A percentile compares a stretch with the other conserved stretches of the same genome.
These are phyloP conservation scores for Limnodromus scolopaceus DNA, from an alignment of 2,797 vertebrate species.

Conservation along the genomic window DNA sequence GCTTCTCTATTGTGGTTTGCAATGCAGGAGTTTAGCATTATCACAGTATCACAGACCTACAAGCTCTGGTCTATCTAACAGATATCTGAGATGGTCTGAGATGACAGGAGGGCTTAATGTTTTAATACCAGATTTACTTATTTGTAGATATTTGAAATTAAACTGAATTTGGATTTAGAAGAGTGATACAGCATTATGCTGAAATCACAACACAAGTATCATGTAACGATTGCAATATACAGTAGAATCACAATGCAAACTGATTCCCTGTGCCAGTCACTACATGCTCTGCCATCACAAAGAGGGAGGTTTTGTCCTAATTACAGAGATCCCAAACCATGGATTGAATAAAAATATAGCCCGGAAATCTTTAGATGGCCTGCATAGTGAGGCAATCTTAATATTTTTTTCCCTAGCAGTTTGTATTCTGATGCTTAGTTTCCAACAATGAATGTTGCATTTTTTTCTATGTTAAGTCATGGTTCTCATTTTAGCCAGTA, in stretches of 20 bases:
- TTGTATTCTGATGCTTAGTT: neutral
- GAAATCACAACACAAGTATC: neutral
- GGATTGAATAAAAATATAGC: neutral
- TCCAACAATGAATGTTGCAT: neutral
- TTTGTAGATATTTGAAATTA: neutral
- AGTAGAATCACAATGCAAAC: neutral
- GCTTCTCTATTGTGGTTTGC: rapidly evolving
- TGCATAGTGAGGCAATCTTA: neutral
- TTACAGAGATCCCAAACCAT: neutral
- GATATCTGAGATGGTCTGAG: neutral
- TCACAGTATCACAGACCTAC: neutral
- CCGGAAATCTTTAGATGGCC: neutral
- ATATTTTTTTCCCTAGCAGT: neutral
- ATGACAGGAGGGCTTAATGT: neutral
- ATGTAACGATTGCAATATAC: neutral
- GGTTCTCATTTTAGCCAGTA: neutral
- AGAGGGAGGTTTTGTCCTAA: neutral
- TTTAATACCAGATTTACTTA: neutral
- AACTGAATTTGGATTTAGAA: neutral
- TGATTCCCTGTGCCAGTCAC: neutral
- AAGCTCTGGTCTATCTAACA: neutral
- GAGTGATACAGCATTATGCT: neutral
- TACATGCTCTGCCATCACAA: neutral
- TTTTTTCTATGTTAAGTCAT: neutral
- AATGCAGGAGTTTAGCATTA: neutral